Base-by-base conservation (phyloP, 1,140 invertebrate species). In the Myzus persicae region DNA sequence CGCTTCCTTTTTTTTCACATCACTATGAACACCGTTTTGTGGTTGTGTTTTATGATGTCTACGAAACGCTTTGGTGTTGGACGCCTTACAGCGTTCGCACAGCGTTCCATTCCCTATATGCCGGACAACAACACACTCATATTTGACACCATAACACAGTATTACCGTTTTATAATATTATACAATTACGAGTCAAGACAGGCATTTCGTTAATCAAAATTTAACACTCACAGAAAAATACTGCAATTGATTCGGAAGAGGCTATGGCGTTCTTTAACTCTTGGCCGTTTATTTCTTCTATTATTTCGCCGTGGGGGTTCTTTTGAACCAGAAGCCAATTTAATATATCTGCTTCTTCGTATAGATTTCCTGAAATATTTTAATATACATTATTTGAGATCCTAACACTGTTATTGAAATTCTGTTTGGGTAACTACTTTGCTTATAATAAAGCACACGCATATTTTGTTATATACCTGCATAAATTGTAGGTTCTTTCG, bases 401-500 rank as follows among this genome's bases (percentile, higher is more conserved):
- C 1, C 59, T 14, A n/a, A 76, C 4, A n/a, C 4, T 0, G 36
- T 18, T 76, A 76, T 18, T 76, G 4, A 76, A n/a, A 76, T 76
- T n/a, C 14, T 76, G 14, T 76, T 14, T 76, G 14, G 14, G 5
- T 4, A 31, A 76, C 59, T 76, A n/a, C 5, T 76, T 76, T 20
- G 14, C 6, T 76, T 76, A n/a, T n/a, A n/a, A 76, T 67, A 67
- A 67, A 67, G 9, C 9, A 67, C 40, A 84, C 20, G 7, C 9
- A 3, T 42, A 14, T 44, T n/a, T 46, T 51, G 18, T 51, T 88
- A 51, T 51, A 48, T 93, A 98, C 98, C 98, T 95, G 98, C 98
- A 95, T 98, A 99, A 94, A 99, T 99, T 8, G 99, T 97, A 44
- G 98, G 98, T 95, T 99, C 98, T 94, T 98, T 98, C 0, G 97